These are phyloP conservation scores for Galaxea fascicularis DNA, from an alignment of 92 coral and sea anemone genomes.

Conservation along the genomic window DNA sequence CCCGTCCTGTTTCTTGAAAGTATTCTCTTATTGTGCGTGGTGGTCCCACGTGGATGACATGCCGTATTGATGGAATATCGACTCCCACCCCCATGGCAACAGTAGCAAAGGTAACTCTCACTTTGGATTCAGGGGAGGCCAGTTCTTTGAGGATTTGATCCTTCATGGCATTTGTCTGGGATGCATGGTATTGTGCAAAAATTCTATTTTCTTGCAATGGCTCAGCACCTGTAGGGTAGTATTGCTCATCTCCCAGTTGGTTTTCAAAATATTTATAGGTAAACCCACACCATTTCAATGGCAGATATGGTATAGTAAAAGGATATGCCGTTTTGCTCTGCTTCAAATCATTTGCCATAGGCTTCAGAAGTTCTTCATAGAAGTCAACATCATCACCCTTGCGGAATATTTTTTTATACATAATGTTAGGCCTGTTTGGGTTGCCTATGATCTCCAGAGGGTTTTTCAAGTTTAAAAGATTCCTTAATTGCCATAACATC, in stretches of 20 bases:
- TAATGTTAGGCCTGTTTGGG: conserved; percentile 50
- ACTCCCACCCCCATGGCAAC: conserved; percentile 77
- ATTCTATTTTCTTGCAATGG: conserved; percentile 41
- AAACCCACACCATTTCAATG: conserved; percentile 61
- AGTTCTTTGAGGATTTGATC: conserved; percentile 50
- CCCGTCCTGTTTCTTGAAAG: conserved; percentile 68
- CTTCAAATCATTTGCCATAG: conserved; percentile 42
- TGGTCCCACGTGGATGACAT: conserved; percentile 66
- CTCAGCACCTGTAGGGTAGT: conserved; percentile 38
- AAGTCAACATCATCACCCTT: conserved; percentile 52
- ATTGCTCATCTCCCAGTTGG: conserved; percentile 46
- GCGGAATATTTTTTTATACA: conserved; percentile 43
- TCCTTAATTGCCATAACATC: conserved; percentile 31
- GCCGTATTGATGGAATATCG: conserved; percentile 38
- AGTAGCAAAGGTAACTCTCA: conserved; percentile 63
- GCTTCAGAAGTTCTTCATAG: conserved; percentile 36
- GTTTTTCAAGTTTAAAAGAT: conserved; percentile 28
- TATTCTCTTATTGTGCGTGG: conserved; percentile 65
- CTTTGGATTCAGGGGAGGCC: conserved; percentile 5
- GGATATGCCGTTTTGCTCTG: conserved; percentile 30
- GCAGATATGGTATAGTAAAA: conserved; percentile 48
- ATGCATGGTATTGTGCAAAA: conserved; percentile 62
- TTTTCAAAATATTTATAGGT: conserved; percentile 56
- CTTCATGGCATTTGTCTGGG: conserved; percentile 68
- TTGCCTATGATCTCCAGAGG: conserved; percentile 41